Base-by-base conservation (phyloP, 2,888 invertebrate genomes). In the Trissolcus japonicus region DNA sequence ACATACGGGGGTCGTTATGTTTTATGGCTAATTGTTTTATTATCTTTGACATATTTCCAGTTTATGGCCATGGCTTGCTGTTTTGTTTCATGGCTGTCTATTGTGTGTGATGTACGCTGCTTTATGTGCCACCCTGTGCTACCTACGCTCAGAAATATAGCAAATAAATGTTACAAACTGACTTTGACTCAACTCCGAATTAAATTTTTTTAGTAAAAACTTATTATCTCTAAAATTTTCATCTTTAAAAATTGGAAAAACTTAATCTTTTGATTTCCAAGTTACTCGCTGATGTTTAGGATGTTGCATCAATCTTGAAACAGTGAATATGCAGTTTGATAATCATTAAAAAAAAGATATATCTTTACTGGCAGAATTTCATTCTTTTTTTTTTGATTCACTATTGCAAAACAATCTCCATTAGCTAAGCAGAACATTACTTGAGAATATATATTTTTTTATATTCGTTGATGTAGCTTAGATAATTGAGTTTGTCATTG, bases 11-110 rank as follows among this genome's bases (percentile, higher is more conserved):
- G 88, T 87, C 88, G 88, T 88, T 89, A 88, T 84, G 87, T 88
- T 89, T 89, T 89, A 89, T 88, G 87, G 88, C 88, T 88, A 88
- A 89, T 89, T 88, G 88, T 89, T 89, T 88, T 89, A 88, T 88
- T 88, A 88, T 88, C 88, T 88, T 89, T 88, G 88, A 88, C 89
- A 88, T 89, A 89, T 89, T 89, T 88, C 85, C 86, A 86, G 86
- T 88, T 89, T 89, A 88, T 85, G 86, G 85, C 87, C 83, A 80
- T 83, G 83, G 83, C 83, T 79, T 82, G 85, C 82, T 83, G 83
- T 86, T 87, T 85, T 85, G 83, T 86, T 85, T 86, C 86, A 83
- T 85, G 84, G 83, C 84, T 87, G 86, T 87, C 87, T 87, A 87
- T 88, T 87, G 87, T 86, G 83, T 82, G 83, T 84, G 85, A 87